Conservation (phyloP, 2,797 vertebrate genomes). For the Malacoraja senta region DNA sequence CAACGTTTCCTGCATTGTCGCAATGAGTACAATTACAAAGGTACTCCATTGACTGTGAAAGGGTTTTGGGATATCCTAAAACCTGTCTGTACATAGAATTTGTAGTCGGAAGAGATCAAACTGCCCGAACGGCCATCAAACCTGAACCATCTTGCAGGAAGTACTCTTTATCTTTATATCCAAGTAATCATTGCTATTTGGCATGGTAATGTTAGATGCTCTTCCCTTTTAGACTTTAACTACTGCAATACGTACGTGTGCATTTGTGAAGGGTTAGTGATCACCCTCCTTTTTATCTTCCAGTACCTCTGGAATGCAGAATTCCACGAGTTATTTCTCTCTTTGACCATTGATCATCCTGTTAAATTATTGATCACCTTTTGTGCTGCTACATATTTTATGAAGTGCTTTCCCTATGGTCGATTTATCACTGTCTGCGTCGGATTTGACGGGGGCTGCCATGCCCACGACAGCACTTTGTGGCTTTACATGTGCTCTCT, state of each 20-base stretch:
- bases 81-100: not conserved
- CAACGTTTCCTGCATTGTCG: too few relatives aligned
- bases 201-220: not conserved
- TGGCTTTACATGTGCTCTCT: not conserved
- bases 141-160: not conserved
- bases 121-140: not conserved
- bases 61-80: too few relatives aligned
- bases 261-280: not conserved
- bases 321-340: not conserved
- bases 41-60: too few relatives aligned
- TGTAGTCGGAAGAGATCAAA: not conserved
- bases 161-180: not conserved
- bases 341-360: constrained; percentile 3
- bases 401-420: not conserved
- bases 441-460: not conserved
- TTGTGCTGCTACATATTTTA: constrained; percentile 6
- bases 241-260: not conserved
- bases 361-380: not conserved
- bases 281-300: not conserved
- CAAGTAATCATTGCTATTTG: not conserved
- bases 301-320: not conserved
- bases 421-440: not conserved
- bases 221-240: constrained; percentile 5
- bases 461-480: too few relatives aligned
- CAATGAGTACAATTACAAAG: too few relatives aligned